Evolutionary conservation across 2,888 invertebrate genomes (phyloP), one percentile per base, ranked within the genome.

Genomic region (Troides helena): DNA sequence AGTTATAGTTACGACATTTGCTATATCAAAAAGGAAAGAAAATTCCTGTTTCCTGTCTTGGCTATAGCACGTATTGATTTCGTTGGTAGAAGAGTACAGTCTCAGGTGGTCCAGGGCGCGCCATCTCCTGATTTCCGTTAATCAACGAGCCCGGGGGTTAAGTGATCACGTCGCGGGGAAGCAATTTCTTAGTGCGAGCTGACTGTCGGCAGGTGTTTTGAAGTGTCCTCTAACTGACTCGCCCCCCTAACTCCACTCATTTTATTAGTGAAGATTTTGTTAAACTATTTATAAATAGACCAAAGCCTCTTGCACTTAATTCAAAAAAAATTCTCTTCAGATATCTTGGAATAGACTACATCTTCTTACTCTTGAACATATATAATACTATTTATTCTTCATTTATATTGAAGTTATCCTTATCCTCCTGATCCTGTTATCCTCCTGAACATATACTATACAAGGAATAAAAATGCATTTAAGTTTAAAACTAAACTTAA

Each of bases 131-230:
- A 90, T 91, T 91, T 89, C 80, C 81, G 64, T 81, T 87, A 89
- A 89, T 90, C 90, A 89, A 89, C 84, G 86, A 80, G 79, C 82
- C 39, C 78, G 75, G 78, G 78, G 76, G 78, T 74, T 79, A 81
- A 80, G 76, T 77, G 79, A 81, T 80, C 77, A 73, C 76, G 79
- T 81, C 79, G 77, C 73, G 71, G 77, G 80, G 79, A 83, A 83
- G 83, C 89, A 91, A 91, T 90, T 88, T 89, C 89, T 91, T 91
- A 90, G 80, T 77, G 76, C 73, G 76, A 74, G 72, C 76, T 76
- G 74, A 75, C 71, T 72, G 77, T 69, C 69, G 72, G 69, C 80
- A 79, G 77, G 77, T 80, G 80, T 74, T 70, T 68, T 68, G 46
- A 18, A 66, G 39, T 46, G 67, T 69, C 58, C 64, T 57, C 62